Evolutionary conservation across 37 sponge, comb jelly and placozoan species (phyloP), one percentile per base, ranked within the genome.

Genomic region (Dysidea cf. avara): DNA sequence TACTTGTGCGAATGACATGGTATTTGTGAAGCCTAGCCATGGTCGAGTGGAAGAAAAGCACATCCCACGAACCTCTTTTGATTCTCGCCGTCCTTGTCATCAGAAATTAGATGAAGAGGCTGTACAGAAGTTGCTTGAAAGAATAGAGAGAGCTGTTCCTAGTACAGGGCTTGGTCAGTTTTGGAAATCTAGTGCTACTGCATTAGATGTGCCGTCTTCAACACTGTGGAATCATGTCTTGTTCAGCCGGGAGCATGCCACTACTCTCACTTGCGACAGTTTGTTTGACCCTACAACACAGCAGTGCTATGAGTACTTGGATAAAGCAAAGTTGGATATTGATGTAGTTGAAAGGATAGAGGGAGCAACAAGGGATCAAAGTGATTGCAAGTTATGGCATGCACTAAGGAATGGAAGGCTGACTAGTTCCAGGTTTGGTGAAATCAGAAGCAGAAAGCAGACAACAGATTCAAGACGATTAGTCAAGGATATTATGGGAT

Each of bases 281-380:
- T 61, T 61, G 34, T 61, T 33, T 7, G 32, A 7, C 34, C 62
- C 62, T 61, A 61, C 62, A 33, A 34, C 62, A 33, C 34, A n/a
- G n/a, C n/a, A n/a, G 32, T 61, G 62, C 62, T 61, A 33, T 30
- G 62, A 61, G 32, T 61, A 61, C 62, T 50, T 13, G 52, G 17
- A 50, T 13, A 17, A 50, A 17, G 52, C 17, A 18, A 50, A 18
- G 13, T 50, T 50, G 13, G 13, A 17, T 13, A 13, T 18, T 50
- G 52, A 50, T 50, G 16, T 18, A 18, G 52, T 17, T 50, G 52
- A 50, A 50, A 50, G 17, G 52, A 17, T 50, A 13, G 17, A 17
- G 13, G 13, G 17, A 18, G 17, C 52, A n/a, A n/a, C n/a, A n/a
- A n/a, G n/a, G n/a, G n/a, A n/a, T n/a, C n/a, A n/a, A n/a, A n/a